These are phyloP conservation scores for Enteromius afrohamiltoni DNA, from an alignment of 2,797 vertebrate genomes.

Conservation along the genomic window DNA sequence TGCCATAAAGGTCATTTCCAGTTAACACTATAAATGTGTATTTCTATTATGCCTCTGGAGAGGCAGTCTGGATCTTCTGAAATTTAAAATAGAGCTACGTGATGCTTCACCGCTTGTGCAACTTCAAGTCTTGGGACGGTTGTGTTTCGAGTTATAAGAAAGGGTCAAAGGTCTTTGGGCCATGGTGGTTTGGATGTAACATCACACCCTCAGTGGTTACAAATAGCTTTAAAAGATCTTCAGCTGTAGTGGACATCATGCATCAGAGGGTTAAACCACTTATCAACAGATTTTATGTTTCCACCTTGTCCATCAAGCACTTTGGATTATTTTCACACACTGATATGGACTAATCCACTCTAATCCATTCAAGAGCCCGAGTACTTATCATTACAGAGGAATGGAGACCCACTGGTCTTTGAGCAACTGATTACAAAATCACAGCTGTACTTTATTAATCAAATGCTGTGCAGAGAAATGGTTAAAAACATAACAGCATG, in stretches of 20 bases:
- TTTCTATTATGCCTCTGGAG: slow-evolving; percentile 17
- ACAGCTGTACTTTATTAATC: slow-evolving; percentile 8
- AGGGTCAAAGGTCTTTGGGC: neutral
- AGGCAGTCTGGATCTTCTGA: neutral
- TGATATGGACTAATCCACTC: slow-evolving; percentile 65
- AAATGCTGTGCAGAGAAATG: neutral
- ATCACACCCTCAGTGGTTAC: neutral
- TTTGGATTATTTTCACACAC: slow-evolving; percentile 63
- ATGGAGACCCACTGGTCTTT: slow-evolving; percentile 1
- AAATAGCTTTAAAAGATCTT: slow-evolving; percentile 16
- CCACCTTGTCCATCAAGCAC: slow-evolving; percentile 62
- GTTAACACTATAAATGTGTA: slow-evolving; percentile 17
- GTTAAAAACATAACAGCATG: neutral
- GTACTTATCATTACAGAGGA: slow-evolving; percentile 39
- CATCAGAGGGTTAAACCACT: slow-evolving; percentile 16
- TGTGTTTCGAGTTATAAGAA: neutral
- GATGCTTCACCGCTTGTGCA: neutral
- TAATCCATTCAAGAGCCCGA: slow-evolving; percentile 62
- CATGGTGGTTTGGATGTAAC: neutral
- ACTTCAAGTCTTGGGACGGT: neutral
- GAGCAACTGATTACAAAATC: slow-evolving; percentile 20
- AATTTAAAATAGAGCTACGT: neutral
- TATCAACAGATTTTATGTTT: slow-evolving; percentile 39
- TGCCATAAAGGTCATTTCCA: neutral
- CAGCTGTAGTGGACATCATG: slow-evolving; percentile 21